These are phyloP conservation scores for Petrolisthes manimaculis DNA, from an alignment of 2,888 invertebrate genomes.

Conservation along the genomic window DNA sequence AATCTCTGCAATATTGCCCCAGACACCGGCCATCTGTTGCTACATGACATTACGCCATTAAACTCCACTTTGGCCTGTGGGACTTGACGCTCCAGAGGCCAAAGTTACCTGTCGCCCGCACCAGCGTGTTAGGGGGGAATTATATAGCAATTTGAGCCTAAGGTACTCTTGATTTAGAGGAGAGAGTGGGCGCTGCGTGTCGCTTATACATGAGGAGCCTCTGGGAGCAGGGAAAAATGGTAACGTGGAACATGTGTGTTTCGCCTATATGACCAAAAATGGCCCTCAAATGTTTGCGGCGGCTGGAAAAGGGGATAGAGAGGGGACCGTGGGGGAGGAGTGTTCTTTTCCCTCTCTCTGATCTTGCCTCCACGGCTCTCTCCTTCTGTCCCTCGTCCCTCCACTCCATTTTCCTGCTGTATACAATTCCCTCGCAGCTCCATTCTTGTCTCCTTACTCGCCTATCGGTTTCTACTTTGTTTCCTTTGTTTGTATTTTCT, in stretches of 20 bases:
- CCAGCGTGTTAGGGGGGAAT: constrained; percentile 19
- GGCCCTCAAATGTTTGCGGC: constrained; percentile 37
- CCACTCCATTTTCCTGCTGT: not conserved
- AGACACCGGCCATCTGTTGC: constrained; percentile 58
- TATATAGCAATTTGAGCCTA: constrained; percentile 45
- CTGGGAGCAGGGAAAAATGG: constrained; percentile 27
- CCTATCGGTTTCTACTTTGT: not conserved
- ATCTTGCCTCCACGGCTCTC: not conserved
- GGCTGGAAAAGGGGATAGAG: constrained; percentile 15
- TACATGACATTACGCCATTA: constrained; percentile 58
- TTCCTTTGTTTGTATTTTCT: not conserved
- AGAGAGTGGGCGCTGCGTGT: constrained; percentile 26
- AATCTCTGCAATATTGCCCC: constrained; percentile 59
- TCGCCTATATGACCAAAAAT: constrained; percentile 45
- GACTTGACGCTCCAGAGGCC: constrained; percentile 18
- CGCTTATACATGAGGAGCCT: constrained; percentile 42
- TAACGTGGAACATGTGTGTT: constrained; percentile 41
- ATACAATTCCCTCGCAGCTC: not conserved
- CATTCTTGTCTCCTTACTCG: not conserved
- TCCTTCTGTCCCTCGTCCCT: not conserved
- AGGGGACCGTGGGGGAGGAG: not conserved
- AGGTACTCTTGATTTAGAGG: constrained; percentile 34
- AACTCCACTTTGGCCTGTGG: constrained; percentile 45
- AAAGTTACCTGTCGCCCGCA: constrained; percentile 41
- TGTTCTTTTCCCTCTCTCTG: not conserved